A percentile compares a stretch with the other conserved stretches of the same genome.
Evolutionary conservation across 2,113 vertebrate species (phyloP).

Genomic region (Maccullochella peelii): DNA sequence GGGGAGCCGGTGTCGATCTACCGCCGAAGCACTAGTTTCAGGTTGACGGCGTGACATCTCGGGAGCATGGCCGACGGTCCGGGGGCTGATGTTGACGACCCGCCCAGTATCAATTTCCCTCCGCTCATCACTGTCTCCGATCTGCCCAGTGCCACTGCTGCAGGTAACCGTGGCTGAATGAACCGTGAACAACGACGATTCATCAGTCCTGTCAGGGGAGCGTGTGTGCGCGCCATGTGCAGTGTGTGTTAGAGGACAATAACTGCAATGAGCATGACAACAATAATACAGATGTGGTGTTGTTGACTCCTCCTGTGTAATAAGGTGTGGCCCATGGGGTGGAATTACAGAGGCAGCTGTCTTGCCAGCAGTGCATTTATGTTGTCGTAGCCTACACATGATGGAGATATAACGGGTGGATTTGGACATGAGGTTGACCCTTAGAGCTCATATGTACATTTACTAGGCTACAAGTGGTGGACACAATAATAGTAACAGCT

Average conservation of each 20-base stretch:
- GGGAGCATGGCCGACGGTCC: slow-evolving; percentile 79
- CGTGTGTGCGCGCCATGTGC: not conserved
- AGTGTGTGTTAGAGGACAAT: not conserved
- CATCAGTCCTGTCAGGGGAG: not conserved
- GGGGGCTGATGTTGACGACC: slow-evolving; percentile 74
- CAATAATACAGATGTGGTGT: not conserved
- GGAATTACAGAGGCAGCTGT: not conserved
- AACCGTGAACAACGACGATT: not conserved
- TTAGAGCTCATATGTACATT: not conserved
- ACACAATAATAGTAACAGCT: not conserved
- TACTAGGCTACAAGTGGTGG: not conserved
- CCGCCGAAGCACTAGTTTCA: rapidly evolving
- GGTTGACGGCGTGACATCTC: slow-evolving; percentile 9
- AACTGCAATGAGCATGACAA: not conserved
- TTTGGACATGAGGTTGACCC: not conserved
- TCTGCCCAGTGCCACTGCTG: slow-evolving; percentile 72
- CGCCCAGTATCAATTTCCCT: slow-evolving; percentile 68
- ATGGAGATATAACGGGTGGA: not conserved
- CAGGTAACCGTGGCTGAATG: slow-evolving; percentile 67
- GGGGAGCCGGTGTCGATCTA: not conserved
- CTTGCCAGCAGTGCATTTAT: not conserved
- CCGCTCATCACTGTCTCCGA: slow-evolving; percentile 80
- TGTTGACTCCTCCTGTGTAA: not conserved
- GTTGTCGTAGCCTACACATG: too few species aligned
- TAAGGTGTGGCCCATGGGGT: slow-evolving; percentile 22